These are phyloP conservation scores for Parnassius apollo DNA, from an alignment of 2,888 invertebrate species.

Conservation along the genomic window DNA sequence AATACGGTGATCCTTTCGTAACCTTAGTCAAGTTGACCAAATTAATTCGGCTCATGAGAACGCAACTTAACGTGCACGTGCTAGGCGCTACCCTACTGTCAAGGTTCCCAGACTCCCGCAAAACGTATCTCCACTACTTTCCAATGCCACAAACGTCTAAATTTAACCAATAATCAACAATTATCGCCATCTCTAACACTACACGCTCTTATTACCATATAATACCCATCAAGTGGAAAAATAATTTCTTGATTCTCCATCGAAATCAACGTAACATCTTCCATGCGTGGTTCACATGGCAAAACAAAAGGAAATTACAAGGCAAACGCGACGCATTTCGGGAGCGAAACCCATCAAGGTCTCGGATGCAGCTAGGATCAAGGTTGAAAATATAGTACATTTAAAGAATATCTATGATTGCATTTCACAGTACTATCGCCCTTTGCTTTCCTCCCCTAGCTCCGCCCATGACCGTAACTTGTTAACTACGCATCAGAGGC, in stretches of 20 bases:
- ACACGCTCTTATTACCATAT: conserved; percentile 68
- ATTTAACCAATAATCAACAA: conserved; percentile 81
- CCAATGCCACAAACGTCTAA: conserved; percentile 77
- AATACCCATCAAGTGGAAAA: conserved; percentile 76
- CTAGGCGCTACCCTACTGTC: not conserved
- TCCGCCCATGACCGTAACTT: conserved; percentile 40
- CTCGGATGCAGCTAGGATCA: not conserved
- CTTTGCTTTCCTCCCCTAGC: conserved; percentile 10
- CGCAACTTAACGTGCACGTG: not conserved
- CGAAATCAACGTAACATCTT: conserved; percentile 69
- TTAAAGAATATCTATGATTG: not conserved
- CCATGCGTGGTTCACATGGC: conserved; percentile 64
- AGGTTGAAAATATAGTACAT: not conserved
- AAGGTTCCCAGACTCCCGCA: conserved; percentile 33
- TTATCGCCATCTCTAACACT: conserved; percentile 77
- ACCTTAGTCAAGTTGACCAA: too few relatives aligned
- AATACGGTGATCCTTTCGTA: too few relatives aligned
- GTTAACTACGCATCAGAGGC: conserved; percentile 42
- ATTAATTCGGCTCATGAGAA: not conserved
- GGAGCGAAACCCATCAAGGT: conserved; percentile 8
- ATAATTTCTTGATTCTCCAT: conserved; percentile 75
- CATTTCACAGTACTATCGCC: not conserved
- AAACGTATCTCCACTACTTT: conserved; percentile 55
- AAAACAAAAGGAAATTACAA: conserved; percentile 58
- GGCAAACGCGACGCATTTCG: conserved; percentile 48